These are phyloP conservation scores for Lasiurus cinereus DNA, from an alignment of 2,113 vertebrate species.

Conservation along the genomic window DNA sequence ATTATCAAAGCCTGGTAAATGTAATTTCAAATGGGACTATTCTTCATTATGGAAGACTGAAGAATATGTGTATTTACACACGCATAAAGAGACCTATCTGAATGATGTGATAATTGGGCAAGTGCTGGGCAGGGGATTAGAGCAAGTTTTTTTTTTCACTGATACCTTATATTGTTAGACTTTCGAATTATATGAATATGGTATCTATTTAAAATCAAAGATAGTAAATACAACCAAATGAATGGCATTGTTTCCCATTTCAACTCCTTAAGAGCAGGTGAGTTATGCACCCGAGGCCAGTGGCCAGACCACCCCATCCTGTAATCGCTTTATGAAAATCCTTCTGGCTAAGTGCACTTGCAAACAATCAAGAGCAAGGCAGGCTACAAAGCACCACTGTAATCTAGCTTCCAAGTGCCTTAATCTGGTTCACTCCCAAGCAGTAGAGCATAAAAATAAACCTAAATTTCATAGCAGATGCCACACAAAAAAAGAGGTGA, in stretches of 20 bases:
- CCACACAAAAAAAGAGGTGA: not conserved
- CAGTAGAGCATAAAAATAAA: not conserved
- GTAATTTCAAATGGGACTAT: not conserved
- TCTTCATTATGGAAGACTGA: not conserved
- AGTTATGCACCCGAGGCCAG: not conserved
- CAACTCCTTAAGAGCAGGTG: not conserved
- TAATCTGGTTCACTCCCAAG: not conserved
- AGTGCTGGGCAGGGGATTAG: not conserved
- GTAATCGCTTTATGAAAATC: not conserved
- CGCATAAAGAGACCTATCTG: not conserved
- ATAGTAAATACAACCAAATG: not conserved
- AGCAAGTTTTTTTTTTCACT: slow-evolving; percentile 37
- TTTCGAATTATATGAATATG: not conserved
- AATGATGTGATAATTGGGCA: not conserved
- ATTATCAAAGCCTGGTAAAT: not conserved
- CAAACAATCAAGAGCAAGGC: not conserved
- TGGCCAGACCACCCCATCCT: not conserved
- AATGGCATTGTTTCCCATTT: not conserved
- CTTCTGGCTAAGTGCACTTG: not conserved
- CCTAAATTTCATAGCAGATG: not conserved
- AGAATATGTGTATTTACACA: not conserved
- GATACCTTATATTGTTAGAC: not conserved
- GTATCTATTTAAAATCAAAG: not conserved
- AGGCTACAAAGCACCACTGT: not conserved
- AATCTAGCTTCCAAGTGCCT: not conserved